A percentile compares a stretch with the other conserved stretches of the same genome.
These are phyloP conservation scores for Aspidiotus rigidus DNA, from an alignment of 2,888 invertebrate species.

Conservation along the genomic window DNA sequence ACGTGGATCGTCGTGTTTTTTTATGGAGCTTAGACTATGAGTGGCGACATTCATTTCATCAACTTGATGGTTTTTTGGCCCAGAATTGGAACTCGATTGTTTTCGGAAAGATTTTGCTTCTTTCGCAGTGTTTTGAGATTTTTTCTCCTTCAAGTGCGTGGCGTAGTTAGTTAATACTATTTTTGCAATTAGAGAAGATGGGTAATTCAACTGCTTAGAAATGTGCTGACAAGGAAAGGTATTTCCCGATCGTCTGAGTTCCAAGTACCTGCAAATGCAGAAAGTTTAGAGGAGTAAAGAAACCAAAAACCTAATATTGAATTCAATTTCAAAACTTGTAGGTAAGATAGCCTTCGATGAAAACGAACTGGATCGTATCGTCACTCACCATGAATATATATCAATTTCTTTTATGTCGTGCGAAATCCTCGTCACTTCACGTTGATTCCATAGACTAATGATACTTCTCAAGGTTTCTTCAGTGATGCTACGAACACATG, in stretches of 20 bases:
- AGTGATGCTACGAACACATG: neutral
- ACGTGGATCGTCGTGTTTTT: constrained; percentile 22
- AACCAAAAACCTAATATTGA: neutral
- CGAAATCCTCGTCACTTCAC: constrained; percentile 6
- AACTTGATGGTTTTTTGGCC: neutral
- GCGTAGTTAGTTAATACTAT: constrained; percentile 15
- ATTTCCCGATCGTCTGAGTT: neutral
- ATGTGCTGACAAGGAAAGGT: constrained; percentile 13
- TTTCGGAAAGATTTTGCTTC: constrained; percentile 17
- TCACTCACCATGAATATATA: constrained; percentile 13
- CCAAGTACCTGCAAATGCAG: constrained; percentile 13
- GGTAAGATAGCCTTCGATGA: no score
- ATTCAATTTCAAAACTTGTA: neutral
- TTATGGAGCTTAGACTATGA: neutral
- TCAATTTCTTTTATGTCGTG: constrained; percentile 15
- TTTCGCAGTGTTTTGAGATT: neutral
- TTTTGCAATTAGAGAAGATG: constrained; percentile 17
- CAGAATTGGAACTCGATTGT: neutral
- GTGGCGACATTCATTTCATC: neutral
- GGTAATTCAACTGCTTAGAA: constrained; percentile 8
- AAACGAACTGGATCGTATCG: neutral
- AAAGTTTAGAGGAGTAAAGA: neutral
- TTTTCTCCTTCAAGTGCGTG: constrained; percentile 1
- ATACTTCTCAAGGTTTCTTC: constrained; percentile 25
- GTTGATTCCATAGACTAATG: constrained; percentile 19